These are phyloP conservation scores for Dysdera silvatica DNA, from an alignment of 1,140 invertebrate species.

Conservation along the genomic window DNA sequence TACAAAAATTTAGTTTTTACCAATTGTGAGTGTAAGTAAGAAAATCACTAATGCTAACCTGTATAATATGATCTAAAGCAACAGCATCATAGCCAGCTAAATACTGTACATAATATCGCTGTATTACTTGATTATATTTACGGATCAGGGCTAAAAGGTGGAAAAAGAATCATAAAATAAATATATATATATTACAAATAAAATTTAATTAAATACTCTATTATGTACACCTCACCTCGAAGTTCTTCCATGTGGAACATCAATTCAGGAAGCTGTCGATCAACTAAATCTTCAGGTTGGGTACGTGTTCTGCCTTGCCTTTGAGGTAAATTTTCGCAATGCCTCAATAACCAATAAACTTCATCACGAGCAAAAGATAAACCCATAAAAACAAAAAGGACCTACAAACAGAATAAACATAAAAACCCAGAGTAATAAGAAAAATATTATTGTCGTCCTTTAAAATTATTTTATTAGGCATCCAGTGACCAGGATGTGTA, in stretches of 20 bases:
- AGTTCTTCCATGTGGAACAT: constrained; percentile 98
- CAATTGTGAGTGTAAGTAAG: too few relatives aligned
- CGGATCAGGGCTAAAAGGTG: constrained; percentile 62
- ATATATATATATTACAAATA: constrained; percentile 27
- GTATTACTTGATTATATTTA: constrained; percentile 94
- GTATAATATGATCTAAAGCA: constrained; percentile 81
- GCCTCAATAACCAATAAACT: constrained; percentile 90
- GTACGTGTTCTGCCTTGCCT: constrained; percentile 64
- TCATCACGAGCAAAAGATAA: constrained; percentile 92
- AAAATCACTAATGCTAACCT: constrained; percentile 44
- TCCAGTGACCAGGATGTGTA: too few relatives aligned
- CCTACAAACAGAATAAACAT: constrained; percentile 45
- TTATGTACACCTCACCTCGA: constrained; percentile 53
- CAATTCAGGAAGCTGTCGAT: constrained; percentile 90
- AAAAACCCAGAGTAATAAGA: too few relatives aligned
- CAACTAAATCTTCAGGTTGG: constrained; percentile 73
- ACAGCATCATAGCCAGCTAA: constrained; percentile 91
- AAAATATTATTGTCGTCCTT: too few relatives aligned
- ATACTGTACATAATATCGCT: constrained; percentile 96
- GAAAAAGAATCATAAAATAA: constrained; percentile 7
- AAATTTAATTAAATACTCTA: background rate
- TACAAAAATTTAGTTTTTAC: too few relatives aligned
- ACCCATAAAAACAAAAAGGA: constrained; percentile 93
- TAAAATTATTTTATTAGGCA: too few relatives aligned
- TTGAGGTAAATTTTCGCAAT: constrained; percentile 87